These are phyloP conservation scores for Micromesistius poutassou DNA, from an alignment of 2,797 vertebrate genomes.

Conservation along the genomic window DNA sequence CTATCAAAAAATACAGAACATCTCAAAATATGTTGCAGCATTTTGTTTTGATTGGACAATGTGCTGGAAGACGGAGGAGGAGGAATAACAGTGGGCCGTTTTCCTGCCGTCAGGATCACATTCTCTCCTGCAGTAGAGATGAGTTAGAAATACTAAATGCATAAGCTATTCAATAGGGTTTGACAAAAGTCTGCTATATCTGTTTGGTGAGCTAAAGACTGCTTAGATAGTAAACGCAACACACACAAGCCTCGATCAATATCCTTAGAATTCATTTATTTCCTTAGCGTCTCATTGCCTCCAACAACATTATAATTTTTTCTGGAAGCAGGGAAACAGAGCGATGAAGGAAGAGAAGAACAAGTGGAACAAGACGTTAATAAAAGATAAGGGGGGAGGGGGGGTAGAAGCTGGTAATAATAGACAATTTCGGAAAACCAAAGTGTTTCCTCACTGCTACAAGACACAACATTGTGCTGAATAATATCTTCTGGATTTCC, in stretches of 20 bases:
- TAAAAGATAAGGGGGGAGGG: not conserved
- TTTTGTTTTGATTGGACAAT: not conserved
- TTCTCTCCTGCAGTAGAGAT: not conserved
- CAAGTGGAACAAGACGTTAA: conserved; percentile 6
- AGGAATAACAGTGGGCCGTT: not conserved
- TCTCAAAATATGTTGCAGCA: not conserved
- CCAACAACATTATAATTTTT: not conserved
- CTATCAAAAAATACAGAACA: not conserved
- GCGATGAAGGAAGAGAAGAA: not conserved
- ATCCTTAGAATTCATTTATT: conserved; percentile 25
- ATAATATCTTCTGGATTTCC: too few species aligned
- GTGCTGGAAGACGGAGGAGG: not conserved
- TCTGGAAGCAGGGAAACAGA: not conserved
- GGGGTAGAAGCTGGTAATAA: not conserved
- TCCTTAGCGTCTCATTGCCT: conserved; percentile 10
- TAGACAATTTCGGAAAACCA: not conserved
- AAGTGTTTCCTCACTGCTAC: too few species aligned
- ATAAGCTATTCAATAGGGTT: conserved; percentile 15
- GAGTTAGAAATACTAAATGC: not conserved
- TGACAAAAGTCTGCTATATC: conserved; percentile 35
- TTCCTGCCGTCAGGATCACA: not conserved
- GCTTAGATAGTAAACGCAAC: conserved; percentile 41
- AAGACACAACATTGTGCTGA: too few species aligned
- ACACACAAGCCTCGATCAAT: conserved; percentile 29
- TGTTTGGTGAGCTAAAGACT: conserved; percentile 41